Evolutionary conservation across 1,140 invertebrate genomes (phyloP).

Genomic region (Heliconius hewitsoni): DNA sequence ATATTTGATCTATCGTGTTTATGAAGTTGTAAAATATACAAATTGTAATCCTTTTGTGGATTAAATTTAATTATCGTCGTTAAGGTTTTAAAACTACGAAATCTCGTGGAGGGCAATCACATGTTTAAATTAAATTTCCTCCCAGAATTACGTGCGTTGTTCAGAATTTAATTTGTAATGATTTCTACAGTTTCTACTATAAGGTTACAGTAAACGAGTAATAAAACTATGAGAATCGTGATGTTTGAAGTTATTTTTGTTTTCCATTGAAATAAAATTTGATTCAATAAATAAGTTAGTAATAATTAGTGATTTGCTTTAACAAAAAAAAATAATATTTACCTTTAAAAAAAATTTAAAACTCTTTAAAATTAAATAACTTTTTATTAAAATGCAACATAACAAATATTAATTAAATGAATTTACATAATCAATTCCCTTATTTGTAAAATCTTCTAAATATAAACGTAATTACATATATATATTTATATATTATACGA

Average conservation of each 20-base stretch:
- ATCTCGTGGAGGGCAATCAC: slow-evolving; percentile 24
- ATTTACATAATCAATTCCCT: no score
- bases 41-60: slow-evolving; percentile 33
- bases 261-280: no score
- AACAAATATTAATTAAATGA: no score
- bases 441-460: no score
- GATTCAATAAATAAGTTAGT: no score
- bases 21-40: slow-evolving; percentile 3
- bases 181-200: slow-evolving; percentile 18
- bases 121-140: slow-evolving; percentile 25
- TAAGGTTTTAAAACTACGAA: slow-evolving; percentile 37
- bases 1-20: not conserved
- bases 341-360: no score
- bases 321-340: no score
- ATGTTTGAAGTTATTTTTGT: not conserved
- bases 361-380: no score
- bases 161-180: slow-evolving; percentile 21
- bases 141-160: slow-evolving; percentile 1
- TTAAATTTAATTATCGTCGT: slow-evolving; percentile 41
- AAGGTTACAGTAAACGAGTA: not conserved
- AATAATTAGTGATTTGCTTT: no score
- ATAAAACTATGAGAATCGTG: not conserved
- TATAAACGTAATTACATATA: no score
- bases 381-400: no score
- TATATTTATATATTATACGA: no score